Base-by-base conservation (phyloP, 2,113 vertebrate species). In the Podilymbus podiceps region DNA sequence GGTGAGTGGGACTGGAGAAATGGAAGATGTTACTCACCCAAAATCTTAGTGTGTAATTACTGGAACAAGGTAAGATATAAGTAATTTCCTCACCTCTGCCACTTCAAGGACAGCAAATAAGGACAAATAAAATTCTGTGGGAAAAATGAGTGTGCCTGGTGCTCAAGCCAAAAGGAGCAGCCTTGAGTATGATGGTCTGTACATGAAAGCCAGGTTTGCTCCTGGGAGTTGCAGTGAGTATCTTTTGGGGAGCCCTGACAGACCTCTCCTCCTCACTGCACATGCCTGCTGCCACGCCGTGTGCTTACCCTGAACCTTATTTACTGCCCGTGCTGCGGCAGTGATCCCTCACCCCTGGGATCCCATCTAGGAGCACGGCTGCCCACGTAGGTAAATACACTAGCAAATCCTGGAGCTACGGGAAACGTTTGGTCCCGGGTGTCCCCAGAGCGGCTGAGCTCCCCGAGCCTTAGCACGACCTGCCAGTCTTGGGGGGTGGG, bases 241-340 rank as follows among this genome's bases (percentile, higher is more conserved):
- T 24, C 44, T 27, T 38, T 33, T 22, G 62, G 40, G 62, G 49
- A 64, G 14, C 78, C 14, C 40, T 9, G 40, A 6, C 82, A 58
- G 42, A 28, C 5, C 20, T 55, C 20, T 47, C 18, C 21, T 20
- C 60, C 12, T 16, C 6, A 1, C 50, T 11, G 1, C 13, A 1
- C 0, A 27, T 38, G 55, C 5, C 13, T 7, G 22, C 42, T 56
- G 67, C 31, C 3, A 0, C 7, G 31, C 22, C 53, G 6, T 0
- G 2, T 11, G 38, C 46, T 22, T 55, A 24, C 40, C 44, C 63
- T 4, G 3, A 58, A 33, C 33, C 14, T 56, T 83, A 58, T 6
- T 33, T 7, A 4, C 4, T 18, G 3, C n/a, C 7, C 0, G 3
- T 46, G 60, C 21, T 9, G 67, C 24, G 68, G 68, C 73, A 53